Conservation (phyloP, 2,113 vertebrate genomes). For the Perca schrenkii region DNA sequence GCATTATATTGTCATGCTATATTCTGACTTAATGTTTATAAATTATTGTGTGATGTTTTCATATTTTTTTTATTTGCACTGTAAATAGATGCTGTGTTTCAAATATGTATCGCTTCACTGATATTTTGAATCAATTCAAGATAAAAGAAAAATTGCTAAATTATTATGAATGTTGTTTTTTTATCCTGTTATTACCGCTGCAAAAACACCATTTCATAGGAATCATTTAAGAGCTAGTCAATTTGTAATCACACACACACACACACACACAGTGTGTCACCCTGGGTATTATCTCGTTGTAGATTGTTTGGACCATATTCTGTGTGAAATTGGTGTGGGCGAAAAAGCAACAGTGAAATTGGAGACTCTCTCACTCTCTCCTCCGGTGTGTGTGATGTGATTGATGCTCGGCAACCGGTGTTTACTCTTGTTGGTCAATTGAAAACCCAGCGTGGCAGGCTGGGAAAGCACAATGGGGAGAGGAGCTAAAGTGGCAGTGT, state of each 20-base stretch:
- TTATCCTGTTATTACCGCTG: neutral
- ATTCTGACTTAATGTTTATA: neutral
- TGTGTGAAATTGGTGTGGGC: constrained; percentile 57
- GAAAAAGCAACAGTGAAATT: constrained; percentile 62
- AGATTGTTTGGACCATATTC: constrained; percentile 58
- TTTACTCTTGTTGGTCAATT: constrained; percentile 83
- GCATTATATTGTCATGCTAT: neutral
- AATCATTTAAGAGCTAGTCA: constrained; percentile 31
- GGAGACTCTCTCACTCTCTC: constrained; percentile 62
- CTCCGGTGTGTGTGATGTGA: constrained; percentile 74
- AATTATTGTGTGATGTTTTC: neutral
- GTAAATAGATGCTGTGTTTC: neutral
- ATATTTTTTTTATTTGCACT: neutral
- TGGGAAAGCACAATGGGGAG: constrained; percentile 73
- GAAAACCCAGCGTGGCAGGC: constrained; percentile 74
- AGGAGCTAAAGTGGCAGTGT: constrained; percentile 78
- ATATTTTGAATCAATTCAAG: neutral
- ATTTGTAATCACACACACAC: constrained; percentile 30
- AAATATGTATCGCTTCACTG: neutral
- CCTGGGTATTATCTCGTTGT: constrained; percentile 46
- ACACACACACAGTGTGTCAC: constrained; percentile 23
- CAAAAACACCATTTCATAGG: constrained; percentile 30
- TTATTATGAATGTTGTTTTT: neutral
- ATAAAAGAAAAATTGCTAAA: neutral
- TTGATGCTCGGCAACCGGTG: constrained; percentile 81